These are phyloP conservation scores for Crax fasciolata DNA, from an alignment of 2,797 vertebrate genomes.

Conservation along the genomic window DNA sequence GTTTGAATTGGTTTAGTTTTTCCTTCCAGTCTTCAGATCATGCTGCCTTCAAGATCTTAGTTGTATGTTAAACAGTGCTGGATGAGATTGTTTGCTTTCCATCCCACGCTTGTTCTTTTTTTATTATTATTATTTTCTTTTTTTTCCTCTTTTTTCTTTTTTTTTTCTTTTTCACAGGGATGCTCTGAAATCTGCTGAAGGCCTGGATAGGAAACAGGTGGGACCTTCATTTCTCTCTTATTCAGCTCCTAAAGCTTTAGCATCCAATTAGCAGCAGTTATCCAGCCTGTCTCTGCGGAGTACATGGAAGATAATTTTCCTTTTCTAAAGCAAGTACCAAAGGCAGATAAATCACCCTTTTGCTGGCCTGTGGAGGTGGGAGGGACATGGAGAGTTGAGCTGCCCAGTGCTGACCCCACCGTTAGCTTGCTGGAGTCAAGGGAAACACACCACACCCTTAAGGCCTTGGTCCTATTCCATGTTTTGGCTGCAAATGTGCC, in stretches of 20 bases:
- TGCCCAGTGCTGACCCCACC: background rate
- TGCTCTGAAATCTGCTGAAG: background rate
- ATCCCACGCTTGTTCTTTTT: fast-evolving
- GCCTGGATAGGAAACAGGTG: background rate
- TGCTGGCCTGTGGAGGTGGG: background rate
- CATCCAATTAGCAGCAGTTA: fast-evolving
- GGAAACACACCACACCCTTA: background rate
- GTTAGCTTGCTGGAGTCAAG: background rate
- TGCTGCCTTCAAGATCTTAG: background rate
- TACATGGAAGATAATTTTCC: background rate
- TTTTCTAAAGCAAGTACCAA: background rate
- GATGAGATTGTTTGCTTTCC: background rate
- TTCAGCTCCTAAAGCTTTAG: background rate
- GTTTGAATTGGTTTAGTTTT: background rate
- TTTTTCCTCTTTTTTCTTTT: too few species aligned
- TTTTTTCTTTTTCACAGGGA: background rate
- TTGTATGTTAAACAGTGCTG: background rate
- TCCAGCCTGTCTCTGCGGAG: background rate
- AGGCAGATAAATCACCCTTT: background rate
- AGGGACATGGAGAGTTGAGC: background rate
- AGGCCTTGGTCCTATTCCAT: background rate
- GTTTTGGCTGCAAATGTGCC: background rate
- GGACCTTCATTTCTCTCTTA: background rate
- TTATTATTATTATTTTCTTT: background rate
- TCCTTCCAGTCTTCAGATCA: background rate